Conservation (phyloP, 2,113 vertebrate genomes). For the Eupsittula cactorum region DNA sequence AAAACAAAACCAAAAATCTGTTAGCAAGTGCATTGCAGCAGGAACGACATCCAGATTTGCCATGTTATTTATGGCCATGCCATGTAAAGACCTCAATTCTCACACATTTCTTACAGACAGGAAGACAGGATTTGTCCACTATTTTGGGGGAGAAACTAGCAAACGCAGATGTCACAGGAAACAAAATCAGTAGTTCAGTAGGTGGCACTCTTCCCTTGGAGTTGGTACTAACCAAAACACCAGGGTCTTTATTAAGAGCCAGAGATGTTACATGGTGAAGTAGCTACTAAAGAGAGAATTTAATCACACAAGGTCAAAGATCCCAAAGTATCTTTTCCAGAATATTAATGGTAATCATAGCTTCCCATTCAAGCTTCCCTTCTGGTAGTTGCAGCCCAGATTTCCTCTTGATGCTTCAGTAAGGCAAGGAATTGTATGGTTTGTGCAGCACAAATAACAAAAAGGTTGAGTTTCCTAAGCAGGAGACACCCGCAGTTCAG, state of each 20-base stretch:
- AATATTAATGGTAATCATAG: background rate
- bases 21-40: background rate
- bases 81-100: background rate
- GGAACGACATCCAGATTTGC: background rate
- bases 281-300: background rate
- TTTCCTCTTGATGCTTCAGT: background rate
- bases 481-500: background rate
- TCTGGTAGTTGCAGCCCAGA: background rate
- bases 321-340: background rate
- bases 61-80: accelerated
- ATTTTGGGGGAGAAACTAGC: background rate
- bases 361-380: background rate
- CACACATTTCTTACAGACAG: background rate
- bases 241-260: background rate
- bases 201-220: conserved; percentile 65
- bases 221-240: background rate
- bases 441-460: background rate
- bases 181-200: background rate
- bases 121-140: background rate
- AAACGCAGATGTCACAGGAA: background rate
- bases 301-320: background rate
- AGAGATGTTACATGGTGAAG: background rate
- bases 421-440: background rate
- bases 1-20: background rate
- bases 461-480: background rate